phyloP scores from a whole-genome alignment of 2,797 vertebrate genomes.

The Gambusia yucatana region DNA sequence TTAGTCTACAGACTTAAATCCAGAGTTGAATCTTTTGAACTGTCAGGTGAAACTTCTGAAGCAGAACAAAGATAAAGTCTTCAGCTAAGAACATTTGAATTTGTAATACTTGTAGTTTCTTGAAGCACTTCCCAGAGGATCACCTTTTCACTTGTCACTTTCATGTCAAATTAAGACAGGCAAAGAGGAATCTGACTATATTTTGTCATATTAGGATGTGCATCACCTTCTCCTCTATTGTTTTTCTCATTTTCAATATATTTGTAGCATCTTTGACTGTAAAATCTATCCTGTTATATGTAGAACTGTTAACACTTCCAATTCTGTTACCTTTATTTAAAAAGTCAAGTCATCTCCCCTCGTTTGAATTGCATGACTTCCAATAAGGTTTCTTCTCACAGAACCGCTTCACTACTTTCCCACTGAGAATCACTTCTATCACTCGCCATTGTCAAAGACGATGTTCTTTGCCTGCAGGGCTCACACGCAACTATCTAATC shows the following conservation, averaged over 20 bases:
- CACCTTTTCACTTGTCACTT: background rate
- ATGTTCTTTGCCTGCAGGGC: slow-evolving; percentile 59
- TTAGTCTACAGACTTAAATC: background rate
- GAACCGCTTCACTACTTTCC: slow-evolving; percentile 30
- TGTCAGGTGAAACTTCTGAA: background rate
- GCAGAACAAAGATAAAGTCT: background rate
- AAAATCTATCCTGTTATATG: background rate
- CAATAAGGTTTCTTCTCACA: slow-evolving; percentile 36
- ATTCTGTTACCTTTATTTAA: background rate
- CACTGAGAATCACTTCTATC: slow-evolving; percentile 54
- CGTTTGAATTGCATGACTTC: slow-evolving; percentile 7
- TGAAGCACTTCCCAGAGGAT: background rate
- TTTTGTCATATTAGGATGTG: background rate
- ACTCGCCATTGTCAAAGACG: slow-evolving; percentile 54
- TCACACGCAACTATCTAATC: slow-evolving; percentile 74
- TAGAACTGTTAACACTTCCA: background rate
- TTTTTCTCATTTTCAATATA: background rate
- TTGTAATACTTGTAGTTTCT: background rate
- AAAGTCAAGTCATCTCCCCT: background rate
- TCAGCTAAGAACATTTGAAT: background rate
- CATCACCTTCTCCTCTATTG: background rate
- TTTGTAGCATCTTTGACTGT: background rate
- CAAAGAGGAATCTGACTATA: background rate
- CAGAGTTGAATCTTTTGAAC: background rate
- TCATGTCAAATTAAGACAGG: background rate